Percentiles rank a stretch among this genome's conserved stretches.
These are phyloP conservation scores for Rhinichthys klamathensis DNA, from an alignment of 2,113 vertebrate genomes.

Conservation along the genomic window DNA sequence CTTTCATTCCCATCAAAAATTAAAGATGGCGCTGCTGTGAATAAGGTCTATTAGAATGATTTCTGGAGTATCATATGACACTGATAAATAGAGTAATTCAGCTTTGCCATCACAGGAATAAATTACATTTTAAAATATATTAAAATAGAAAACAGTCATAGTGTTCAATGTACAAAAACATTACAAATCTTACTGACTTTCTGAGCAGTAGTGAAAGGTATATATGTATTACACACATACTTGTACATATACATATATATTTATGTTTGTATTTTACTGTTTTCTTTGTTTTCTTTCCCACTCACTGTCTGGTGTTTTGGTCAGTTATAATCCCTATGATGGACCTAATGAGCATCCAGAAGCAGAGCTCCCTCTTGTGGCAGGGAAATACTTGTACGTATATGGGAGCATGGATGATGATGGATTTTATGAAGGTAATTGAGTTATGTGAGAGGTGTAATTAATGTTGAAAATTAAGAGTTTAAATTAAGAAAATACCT, in stretches of 20 bases:
- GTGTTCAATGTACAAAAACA: neutral
- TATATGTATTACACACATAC: no score
- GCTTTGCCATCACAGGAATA: neutral
- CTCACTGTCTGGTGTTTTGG: slow-evolving; percentile 7
- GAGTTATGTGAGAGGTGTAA: neutral
- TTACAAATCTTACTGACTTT: neutral
- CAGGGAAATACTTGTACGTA: slow-evolving; percentile 96
- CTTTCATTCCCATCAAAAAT: no score
- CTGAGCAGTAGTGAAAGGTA: neutral
- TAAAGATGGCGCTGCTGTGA: no score
- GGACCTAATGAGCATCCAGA: slow-evolving; percentile 98
- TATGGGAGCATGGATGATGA: slow-evolving; percentile 98
- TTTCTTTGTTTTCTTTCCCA: neutral
- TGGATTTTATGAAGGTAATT: slow-evolving; percentile 94
- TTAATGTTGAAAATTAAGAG: neutral
- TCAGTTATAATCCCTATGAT: slow-evolving; percentile 96
- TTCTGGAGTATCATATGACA: neutral
- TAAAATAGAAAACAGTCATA: no score
- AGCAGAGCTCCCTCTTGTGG: slow-evolving; percentile 95
- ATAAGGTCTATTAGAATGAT: neutral
- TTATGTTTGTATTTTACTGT: neutral
- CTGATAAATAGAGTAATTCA: neutral
- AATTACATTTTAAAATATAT: neutral
- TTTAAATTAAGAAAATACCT: neutral
- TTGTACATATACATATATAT: neutral